Evolutionary conservation across 2,888 invertebrate species (phyloP), one percentile per base, ranked within the genome.

Genomic region (Eupithecia insigniata): DNA sequence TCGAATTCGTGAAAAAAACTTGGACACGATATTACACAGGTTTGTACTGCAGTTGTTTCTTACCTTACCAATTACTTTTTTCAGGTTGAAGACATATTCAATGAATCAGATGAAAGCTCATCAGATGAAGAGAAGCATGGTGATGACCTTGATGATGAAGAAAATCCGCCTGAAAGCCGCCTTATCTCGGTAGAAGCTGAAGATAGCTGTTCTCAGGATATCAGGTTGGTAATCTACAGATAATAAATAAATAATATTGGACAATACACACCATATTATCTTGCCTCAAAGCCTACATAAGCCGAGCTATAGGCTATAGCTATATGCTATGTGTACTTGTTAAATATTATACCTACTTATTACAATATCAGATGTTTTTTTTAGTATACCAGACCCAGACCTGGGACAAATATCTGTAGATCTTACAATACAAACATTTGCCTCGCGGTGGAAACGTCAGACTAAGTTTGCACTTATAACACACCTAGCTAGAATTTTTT

Each of bases 81-180:
- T n/a, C 74, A 94, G 93, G 97, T 97, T 12, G 97, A 97, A 85
- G 96, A 96, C 79, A 96, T 96, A 71, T 95, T 96, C 82, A 96
- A 96, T 84, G 96, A 96, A 83, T 95, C 95, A 1, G 95, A 95
- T 80, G 95, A 95, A 80, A 95, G 94, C 86, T 94, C 94, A 39
- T 87, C 92, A 30, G 91, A 92, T 69, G 92, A 91, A 28, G 94
- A 86, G 32, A 89, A 90, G 73, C 82, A 84, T 16, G 86, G 79
- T 16, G 92, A 92, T 78, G 92, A 92, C 74, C 82, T 92, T 18
- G 91, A 92, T 79, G 92, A 93, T 83, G 92, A 93, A 76, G 93
- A 93, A 72, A 93, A 93, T 74, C 88, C 90, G 14, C 90, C 91
- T 14, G 92, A 93, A 79, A 85, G 92, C 76, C 84, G 91, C 76